Percentiles rank a stretch among this genome's conserved stretches.
Evolutionary conservation across 2,797 vertebrate species (phyloP).

Genomic region (Melanotaenia pygmaea): DNA sequence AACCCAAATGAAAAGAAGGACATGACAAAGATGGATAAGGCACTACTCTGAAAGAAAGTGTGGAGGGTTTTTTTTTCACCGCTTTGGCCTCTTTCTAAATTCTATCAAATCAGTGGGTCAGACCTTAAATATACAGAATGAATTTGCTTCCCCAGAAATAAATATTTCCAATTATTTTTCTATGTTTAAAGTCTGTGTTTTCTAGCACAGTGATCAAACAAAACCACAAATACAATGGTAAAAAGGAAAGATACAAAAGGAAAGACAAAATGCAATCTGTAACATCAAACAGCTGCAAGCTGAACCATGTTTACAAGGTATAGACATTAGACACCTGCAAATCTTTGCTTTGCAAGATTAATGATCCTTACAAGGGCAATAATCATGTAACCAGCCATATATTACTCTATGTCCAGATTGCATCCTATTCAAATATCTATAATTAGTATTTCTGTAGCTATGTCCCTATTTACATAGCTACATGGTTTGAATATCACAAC

Average conservation of each 20-base stretch:
- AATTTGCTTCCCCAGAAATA: constrained; percentile 16
- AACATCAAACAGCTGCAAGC: constrained; percentile 41
- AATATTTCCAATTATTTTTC: constrained; percentile 23
- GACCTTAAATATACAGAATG: constrained; percentile 19
- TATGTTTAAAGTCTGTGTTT: constrained; percentile 33
- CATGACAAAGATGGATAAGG: constrained; percentile 39
- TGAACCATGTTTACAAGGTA: constrained; percentile 19
- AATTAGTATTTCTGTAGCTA: not conserved
- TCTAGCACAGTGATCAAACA: constrained; percentile 42
- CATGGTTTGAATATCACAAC: not conserved
- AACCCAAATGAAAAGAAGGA: constrained; percentile 7
- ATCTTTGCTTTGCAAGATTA: not conserved
- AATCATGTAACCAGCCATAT: not conserved
- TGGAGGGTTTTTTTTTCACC: constrained; percentile 28
- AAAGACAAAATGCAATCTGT: constrained; percentile 19
- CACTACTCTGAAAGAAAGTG: constrained; percentile 21
- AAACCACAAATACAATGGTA: constrained; percentile 27
- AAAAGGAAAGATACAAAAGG: constrained; percentile 11
- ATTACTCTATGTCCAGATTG: not conserved
- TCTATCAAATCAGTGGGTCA: constrained; percentile 47
- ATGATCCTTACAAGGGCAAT: not conserved
- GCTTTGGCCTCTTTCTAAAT: constrained; percentile 39
- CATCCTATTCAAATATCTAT: not conserved
- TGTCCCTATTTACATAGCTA: not conserved
- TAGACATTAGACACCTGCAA: constrained; percentile 21